Base-by-base conservation (phyloP, 2,888 invertebrate genomes). In the Apeira syringaria region DNA sequence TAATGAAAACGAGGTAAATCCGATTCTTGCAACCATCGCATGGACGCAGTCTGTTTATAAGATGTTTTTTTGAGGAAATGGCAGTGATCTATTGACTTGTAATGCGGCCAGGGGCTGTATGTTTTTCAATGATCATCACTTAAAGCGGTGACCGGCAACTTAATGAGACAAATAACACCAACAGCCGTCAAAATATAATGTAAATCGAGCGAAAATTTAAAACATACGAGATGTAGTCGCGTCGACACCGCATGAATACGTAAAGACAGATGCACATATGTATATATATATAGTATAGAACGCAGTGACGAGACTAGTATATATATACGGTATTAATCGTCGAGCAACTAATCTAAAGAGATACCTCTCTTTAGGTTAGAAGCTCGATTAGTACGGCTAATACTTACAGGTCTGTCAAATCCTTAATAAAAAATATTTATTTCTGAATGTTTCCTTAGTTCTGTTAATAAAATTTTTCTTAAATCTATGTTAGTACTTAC, bases 201-300 rank as follows among this genome's bases (percentile, higher is more conserved):
- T 29, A 17, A 34, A 17, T 33, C 34, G 30, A 26, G 30, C 37
- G 30, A 38, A 41, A 48, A 40, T 38, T 33, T 2, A 28, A 34
- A 37, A 37, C n/a, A 20, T 20, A 33, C 13, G 15, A 39, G 28
- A 43, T 29, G 34, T 25, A 9, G 9, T 1, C 9, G 8, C 24
- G 36, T 36, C 25, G 29, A 33, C 40, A 25, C 30, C 24, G 25
- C 22, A 45, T 43, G 47, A 54, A 60, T 59, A 63, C 55, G 52
- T n/a, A 54, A 53, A 50, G 45, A 36, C 50, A 29, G 38, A n/a
- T 42, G 47, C 47, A 37, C 38, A 48, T 35, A 46, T n/a, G n/a
- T n/a, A n/a, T n/a, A n/a, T n/a, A n/a, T n/a, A n/a, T n/a, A n/a
- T n/a, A n/a, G n/a, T n/a, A n/a, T n/a, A n/a, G n/a, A n/a, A n/a